Evolutionary conservation across 1,140 invertebrate genomes (phyloP), one percentile per base, ranked within the genome.

Genomic region (Hycleus phaleratus): DNA sequence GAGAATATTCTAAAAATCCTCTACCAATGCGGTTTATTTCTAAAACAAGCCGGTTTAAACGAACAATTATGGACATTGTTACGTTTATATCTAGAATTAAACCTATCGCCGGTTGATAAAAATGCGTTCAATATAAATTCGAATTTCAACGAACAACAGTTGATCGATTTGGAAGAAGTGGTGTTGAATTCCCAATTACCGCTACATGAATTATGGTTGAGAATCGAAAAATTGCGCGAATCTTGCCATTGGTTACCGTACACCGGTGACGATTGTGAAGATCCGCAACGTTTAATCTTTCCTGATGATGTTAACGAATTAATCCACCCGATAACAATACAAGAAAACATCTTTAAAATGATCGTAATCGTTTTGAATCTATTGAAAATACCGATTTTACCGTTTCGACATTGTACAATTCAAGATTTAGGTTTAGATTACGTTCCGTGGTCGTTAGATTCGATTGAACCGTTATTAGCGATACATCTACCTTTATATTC

Each of bases 51-150:
- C 46, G 82, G 82, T 3, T 70, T 84, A 24, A 81, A 76, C 73
- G 84, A 84, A 67, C 80, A 81, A 62, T 78, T 86, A 67, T 84
- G 82, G 76, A 81, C 80, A 46, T 70, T 83, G 5, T 72, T 85
- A 7, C 74, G 79, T 49, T 66, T 84, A 47, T 81, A 82, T 63
- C 63, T 85, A 3, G 79, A 78, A 59, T 63, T 85, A 18, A 85
- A 85, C 73, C 70, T 84, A 4, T 68, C 71, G 0, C 63, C 63
- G 6, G 55, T 63, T 0, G 64, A 74, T 56, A 62, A 75, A 39
- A 58, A 71, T 24, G 74, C 66, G 55, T 71, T 77, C 3, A 74
- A 73, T 54, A 59, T 81, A 7, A 53, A 68, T 11, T 75, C 76
- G 39, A 71, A 68, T 12, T 68, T 75, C 10, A 75, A 80, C 49